Evolutionary conservation across 1,140 invertebrate genomes (phyloP), one percentile per base, ranked within the genome.

Genomic region (Hylaeus anthracinus): DNA sequence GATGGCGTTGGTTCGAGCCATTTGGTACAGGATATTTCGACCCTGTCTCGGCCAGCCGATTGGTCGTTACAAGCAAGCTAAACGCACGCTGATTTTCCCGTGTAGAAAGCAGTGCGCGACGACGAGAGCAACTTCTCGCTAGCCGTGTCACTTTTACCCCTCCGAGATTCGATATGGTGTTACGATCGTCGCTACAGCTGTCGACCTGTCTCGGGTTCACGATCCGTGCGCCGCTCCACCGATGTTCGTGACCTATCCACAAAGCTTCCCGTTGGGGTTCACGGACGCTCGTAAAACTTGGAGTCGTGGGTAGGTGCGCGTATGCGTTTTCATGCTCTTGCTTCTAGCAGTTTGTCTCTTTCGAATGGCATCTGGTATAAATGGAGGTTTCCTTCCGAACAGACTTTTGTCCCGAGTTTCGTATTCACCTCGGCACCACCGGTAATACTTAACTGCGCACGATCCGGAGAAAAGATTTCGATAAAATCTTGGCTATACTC

Each of bases 221-320:
- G 71, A 58, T 73, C 80, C 69, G 55, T 79, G 43, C 45, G 72
- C 45, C 14, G 45, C n/a, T 82, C 26, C 70, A 39, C 26, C 55
- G 71, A 72, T 60, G 79, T 81, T 86, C 80, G 67, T 67, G 79
- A 82, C 65, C 72, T 85, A 82, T 79, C 75, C 75, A 79, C 65
- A 43, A 67, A 74, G 83, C 70, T 72, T 86, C 63, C 63, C 67
- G 73, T 85, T 41, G 75, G 66, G 67, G 67, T 82, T 86, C 72
- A 86, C 26, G 80, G 80, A 82, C 75, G 79, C 73, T 85, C 84
- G 71, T 85, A 86, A 85, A 86, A 79, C 82, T 86, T 64, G 60
- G 48, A 45, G 39, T 56, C 69, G n/a, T 60, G 56, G 48, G 12
- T 74, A 63, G 64, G 72, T 70, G 15, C 72, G 64, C 64, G 63